A percentile compares a stretch with the other conserved stretches of the same genome.
phyloP scores from a whole-genome alignment of 2,113 vertebrate species.

The Bostrychus sinensis region DNA sequence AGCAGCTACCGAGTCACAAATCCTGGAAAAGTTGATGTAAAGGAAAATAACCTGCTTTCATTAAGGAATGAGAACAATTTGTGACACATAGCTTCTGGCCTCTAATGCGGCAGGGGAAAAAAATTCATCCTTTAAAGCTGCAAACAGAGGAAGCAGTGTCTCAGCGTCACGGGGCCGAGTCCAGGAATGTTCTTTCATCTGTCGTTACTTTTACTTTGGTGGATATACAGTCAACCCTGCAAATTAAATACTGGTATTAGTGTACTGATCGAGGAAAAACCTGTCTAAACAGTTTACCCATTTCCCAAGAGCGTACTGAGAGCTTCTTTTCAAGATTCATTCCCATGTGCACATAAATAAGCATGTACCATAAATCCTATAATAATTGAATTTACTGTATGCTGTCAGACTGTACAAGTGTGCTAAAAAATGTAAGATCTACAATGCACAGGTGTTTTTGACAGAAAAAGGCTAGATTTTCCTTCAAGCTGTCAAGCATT shows the following conservation, averaged over 20 bases:
- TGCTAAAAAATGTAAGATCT: constrained; percentile 40
- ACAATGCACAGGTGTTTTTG: constrained; percentile 47
- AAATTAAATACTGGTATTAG: not conserved
- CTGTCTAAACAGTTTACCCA: not conserved
- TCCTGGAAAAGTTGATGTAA: not conserved
- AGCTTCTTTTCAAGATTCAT: constrained; percentile 4
- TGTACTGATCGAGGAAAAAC: constrained; percentile 11
- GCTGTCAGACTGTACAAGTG: constrained; percentile 16
- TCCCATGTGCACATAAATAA: constrained; percentile 5
- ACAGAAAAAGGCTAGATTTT: constrained; percentile 9
- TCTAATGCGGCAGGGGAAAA: constrained; percentile 7
- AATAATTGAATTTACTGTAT: constrained; percentile 39
- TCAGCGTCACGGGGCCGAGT: constrained; percentile 31
- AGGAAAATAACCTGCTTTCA: constrained; percentile 25
- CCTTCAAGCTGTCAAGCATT: constrained; percentile 32
- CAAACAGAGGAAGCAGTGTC: constrained; percentile 44
- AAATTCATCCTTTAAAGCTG: constrained; percentile 15
- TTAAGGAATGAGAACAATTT: constrained; percentile 14
- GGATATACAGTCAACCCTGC: constrained; percentile 1
- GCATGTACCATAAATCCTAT: constrained; percentile 15
- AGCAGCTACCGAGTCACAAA: not conserved
- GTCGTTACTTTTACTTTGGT: constrained; percentile 8
- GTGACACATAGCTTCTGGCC: constrained; percentile 8
- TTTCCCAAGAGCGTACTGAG: not conserved
- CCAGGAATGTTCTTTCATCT: constrained; percentile 42